Base-by-base conservation (phyloP, 2,113 vertebrate species). In the Pseudorasbora parva region DNA sequence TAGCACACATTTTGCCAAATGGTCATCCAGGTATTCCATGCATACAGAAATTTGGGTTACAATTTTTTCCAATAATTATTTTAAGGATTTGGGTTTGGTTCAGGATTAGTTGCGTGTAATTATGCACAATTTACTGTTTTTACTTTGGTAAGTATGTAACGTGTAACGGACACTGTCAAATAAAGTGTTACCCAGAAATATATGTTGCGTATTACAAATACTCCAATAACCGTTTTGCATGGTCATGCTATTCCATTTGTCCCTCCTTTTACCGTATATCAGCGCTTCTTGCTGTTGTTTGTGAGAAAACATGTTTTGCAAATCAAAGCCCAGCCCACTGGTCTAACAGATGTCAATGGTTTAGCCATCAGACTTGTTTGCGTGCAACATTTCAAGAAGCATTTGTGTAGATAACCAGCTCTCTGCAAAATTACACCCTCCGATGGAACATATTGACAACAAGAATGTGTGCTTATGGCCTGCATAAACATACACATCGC, bases 321-420 rank as follows among this genome's bases (percentile, higher is more conserved):
- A 77, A 86, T 74, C 56, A 66, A 45, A 17, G 37, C 73, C 17
- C 64, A 83, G 73, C 77, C 72, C 71, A 76, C 78, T 66, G 45
- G 64, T 57, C 45, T 82, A 74, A 72, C 51, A 83, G 85, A 86
- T 88, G 86, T 89, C 69, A 87, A 60, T 83, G 64, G 68, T 69
- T 82, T 57, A 72, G 62, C 41, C 33, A 59, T 79, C 66, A 69
- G 69, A 73, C 60, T 69, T 60, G 54, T 33, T 85, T 76, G 59
- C 43, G 21, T 83, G 81, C 72, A 51, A 56, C 73, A 62, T 71
- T 33, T 33, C 21, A 43, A 19, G 47, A 72, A 81, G 68, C 60
- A 74, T 78, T 82, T 64, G 30, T 45, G 72, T 47, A 75, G 82
- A 83, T 81, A 82, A 74, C 73, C 43, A 68, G 27, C 15, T 57